A percentile compares a stretch with the other conserved stretches of the same genome.
Conservation (phyloP, 35 echinoderm and acorn worm genomes). For the Lytechinus variegatus region DNA sequence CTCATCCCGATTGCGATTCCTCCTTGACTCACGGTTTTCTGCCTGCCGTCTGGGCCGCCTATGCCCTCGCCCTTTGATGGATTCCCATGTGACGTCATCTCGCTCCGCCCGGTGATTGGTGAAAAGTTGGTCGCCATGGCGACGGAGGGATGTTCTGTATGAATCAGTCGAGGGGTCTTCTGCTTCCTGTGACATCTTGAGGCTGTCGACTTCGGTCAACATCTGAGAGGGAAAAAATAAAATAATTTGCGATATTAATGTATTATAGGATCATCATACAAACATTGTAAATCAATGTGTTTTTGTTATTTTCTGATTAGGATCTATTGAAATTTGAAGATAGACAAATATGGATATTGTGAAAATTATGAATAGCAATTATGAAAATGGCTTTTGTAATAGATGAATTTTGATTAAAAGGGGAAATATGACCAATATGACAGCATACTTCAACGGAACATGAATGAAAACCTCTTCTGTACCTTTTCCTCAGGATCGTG, state of each 20-base stretch:
- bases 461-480: not conserved
- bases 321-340: not conserved
- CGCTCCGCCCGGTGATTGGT: not conserved
- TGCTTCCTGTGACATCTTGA: not conserved
- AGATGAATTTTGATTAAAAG: not conserved
- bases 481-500: not conserved
- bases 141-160: not conserved
- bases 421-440: too few relatives aligned
- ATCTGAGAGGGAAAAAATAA: not conserved
- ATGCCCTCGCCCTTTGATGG: not conserved
- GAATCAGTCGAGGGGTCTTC: not conserved
- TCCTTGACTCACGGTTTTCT: not conserved
- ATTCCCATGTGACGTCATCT: not conserved
- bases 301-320: not conserved
- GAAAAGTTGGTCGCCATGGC: not conserved
- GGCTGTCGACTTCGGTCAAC: not conserved
- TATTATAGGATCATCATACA: not conserved
- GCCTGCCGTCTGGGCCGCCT: not conserved
- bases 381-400: not conserved
- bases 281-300: not conserved
- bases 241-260: not conserved
- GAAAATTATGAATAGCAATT: not conserved
- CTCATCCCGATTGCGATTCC: not conserved
- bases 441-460: too few relatives aligned
- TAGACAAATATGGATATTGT: too few relatives aligned